phyloP scores from a whole-genome alignment of 2,888 invertebrate species.

The Trachelus tabidus region DNA sequence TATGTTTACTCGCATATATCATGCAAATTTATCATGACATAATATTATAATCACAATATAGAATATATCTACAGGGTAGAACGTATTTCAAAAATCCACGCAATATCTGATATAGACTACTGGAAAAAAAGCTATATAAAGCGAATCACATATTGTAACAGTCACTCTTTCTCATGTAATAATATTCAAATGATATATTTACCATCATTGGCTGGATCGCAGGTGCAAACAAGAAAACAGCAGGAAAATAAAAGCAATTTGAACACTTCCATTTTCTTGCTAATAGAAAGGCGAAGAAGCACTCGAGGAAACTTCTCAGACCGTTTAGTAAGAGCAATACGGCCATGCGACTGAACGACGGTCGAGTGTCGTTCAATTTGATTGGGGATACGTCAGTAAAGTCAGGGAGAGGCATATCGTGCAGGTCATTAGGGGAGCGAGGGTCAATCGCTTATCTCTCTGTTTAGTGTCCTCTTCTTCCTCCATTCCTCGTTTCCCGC shows the following conservation, averaged over 20 bases:
- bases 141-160: background rate
- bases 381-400: conserved; percentile 41
- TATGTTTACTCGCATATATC: background rate
- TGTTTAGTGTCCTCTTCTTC: conserved; percentile 25
- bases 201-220: conserved; percentile 24
- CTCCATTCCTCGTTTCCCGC: conserved; percentile 8
- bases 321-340: background rate
- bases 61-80: too few relatives aligned
- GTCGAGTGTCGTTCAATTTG: conserved; percentile 37
- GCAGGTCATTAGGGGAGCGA: conserved; percentile 57
- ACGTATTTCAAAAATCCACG: too few relatives aligned
- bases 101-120: too few relatives aligned
- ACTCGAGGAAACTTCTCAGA: background rate
- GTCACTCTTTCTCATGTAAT: too few relatives aligned
- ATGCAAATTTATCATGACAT: background rate
- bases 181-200: background rate
- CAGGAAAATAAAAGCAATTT: conserved; percentile 26
- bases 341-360: background rate
- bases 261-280: conserved; percentile 27
- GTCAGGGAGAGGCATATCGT: conserved; percentile 51
- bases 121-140: background rate
- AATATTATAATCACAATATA: background rate
- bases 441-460: conserved; percentile 57
- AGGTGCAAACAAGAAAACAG: conserved; percentile 22
- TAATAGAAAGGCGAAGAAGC: background rate